Evolutionary conservation across 2,797 vertebrate species (phyloP), one percentile per base, ranked within the genome.

Genomic region (Myotis planiceps): DNA sequence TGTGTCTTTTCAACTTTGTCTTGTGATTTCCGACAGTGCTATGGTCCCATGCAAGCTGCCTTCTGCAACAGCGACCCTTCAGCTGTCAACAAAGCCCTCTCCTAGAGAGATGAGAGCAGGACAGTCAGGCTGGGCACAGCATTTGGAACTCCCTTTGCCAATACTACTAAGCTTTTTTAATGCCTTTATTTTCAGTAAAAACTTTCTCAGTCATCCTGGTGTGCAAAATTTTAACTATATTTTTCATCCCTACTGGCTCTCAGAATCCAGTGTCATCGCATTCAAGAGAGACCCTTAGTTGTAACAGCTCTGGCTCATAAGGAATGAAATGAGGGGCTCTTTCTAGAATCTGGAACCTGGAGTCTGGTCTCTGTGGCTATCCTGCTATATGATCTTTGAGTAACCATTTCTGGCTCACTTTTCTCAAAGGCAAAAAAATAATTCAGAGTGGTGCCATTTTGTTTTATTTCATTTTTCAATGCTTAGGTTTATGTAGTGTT

Each of bases 351-450:
- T 60, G 58, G 51, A 84, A 45, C 10, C 34, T 8, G 49, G 42
- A 34, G 47, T 53, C 66, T 78, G 23, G 3, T 47, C 42, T 88
- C 82, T 65, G 55, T 25, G 15, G 9, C n/a, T 34, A 5, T 12
- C n/a, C 18, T 51, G 32, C n/a, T 51, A 25, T 18, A 13, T 34
- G 55, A 63, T 63, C 18, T 88, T 49, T 47, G 10, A 58, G 23
- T 32, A 79, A 51, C 18, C 25, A 69, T 75, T 85, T 42, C 47
- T 80, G 51, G 29, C 53, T 97, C 53, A 27, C 34, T 91, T 92
- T 94, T 32, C 49, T 93, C 88, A 87, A 84, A 37, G 27, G n/a
- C 37, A 82, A 81, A 93, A 42, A 86, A 49, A 66, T 78, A 49
- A 72, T 82, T 79, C 14, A 25, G 9, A 12, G 14, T 42, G 2